These are phyloP conservation scores for Palaemon carinicauda DNA, from an alignment of 1,140 invertebrate species.

Conservation along the genomic window DNA sequence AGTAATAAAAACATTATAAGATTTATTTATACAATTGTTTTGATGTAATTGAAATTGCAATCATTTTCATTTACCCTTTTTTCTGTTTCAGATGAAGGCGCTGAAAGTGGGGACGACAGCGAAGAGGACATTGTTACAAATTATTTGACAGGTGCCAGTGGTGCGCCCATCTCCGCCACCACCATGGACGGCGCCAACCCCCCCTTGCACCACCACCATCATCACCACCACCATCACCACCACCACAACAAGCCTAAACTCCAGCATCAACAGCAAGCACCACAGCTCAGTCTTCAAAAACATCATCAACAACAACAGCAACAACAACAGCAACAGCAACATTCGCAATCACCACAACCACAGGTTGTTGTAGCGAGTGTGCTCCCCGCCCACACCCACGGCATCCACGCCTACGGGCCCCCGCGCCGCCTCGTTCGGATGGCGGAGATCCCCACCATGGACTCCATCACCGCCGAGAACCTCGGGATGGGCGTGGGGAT, in stretches of 20 bases:
- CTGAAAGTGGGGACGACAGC: constrained; percentile 72
- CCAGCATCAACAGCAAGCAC: background rate
- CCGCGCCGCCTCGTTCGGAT: constrained; percentile 52
- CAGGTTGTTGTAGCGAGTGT: constrained; percentile 38
- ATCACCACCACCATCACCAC: constrained; percentile 40
- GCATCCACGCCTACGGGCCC: constrained; percentile 45
- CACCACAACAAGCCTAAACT: constrained; percentile 45
- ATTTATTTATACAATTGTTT: too few species aligned
- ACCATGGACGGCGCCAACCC: constrained; percentile 9
- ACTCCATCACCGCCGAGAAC: constrained; percentile 56
- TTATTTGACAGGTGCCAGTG: constrained; percentile 63
- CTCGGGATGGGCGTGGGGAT: constrained; percentile 59
- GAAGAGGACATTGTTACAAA: constrained; percentile 77
- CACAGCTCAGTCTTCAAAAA: constrained; percentile 5
- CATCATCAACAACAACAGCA: constrained; percentile 5
- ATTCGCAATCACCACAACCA: background rate
- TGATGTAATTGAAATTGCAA: too few species aligned
- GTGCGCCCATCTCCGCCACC: background rate
- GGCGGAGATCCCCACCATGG: constrained; percentile 58
- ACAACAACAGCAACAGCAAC: background rate
- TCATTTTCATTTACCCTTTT: background rate
- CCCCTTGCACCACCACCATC: constrained; percentile 19
- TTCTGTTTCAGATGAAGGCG: constrained; percentile 63
- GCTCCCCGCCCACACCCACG: constrained; percentile 53
- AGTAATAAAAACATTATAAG: too few species aligned